A percentile compares a stretch with the other conserved stretches of the same genome.
Conservation (phyloP, 2,797 vertebrate genomes). For the Dendrocincla fuliginosa region DNA sequence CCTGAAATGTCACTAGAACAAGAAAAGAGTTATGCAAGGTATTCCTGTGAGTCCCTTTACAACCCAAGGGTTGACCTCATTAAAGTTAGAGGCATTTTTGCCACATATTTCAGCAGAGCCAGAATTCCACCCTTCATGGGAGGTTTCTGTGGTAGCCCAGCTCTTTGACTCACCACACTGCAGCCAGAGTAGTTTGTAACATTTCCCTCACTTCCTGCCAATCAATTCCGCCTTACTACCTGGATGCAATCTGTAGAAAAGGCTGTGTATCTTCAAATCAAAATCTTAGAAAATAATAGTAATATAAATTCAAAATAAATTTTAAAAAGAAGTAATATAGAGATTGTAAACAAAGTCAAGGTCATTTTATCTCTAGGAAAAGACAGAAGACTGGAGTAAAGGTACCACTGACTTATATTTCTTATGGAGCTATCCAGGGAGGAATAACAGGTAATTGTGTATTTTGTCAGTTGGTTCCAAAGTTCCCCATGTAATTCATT, state of each 20-base stretch:
- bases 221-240: not conserved
- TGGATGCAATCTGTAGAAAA: not conserved
- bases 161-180: not conserved
- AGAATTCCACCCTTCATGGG: not conserved
- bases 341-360: not conserved
- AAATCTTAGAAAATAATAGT: not conserved
- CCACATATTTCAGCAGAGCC: not conserved
- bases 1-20: not conserved
- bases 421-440: not conserved
- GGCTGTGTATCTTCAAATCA: not conserved
- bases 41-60: conserved; percentile 27
- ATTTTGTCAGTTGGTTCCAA: not conserved
- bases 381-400: not conserved
- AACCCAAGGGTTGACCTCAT: not conserved
- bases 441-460: not conserved
- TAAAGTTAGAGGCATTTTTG: not conserved
- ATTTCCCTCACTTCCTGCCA: not conserved
- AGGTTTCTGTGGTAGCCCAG: not conserved
- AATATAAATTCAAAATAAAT: not conserved
- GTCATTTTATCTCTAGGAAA: not conserved
- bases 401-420: not conserved
- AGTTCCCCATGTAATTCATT: not conserved
- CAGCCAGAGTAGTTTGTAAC: not conserved
- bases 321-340: not conserved
- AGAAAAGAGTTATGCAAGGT: not conserved